A percentile compares a stretch with the other conserved stretches of the same genome.
Evolutionary conservation across 2,888 invertebrate species (phyloP).

Genomic region (Acutogordius australiensis): DNA sequence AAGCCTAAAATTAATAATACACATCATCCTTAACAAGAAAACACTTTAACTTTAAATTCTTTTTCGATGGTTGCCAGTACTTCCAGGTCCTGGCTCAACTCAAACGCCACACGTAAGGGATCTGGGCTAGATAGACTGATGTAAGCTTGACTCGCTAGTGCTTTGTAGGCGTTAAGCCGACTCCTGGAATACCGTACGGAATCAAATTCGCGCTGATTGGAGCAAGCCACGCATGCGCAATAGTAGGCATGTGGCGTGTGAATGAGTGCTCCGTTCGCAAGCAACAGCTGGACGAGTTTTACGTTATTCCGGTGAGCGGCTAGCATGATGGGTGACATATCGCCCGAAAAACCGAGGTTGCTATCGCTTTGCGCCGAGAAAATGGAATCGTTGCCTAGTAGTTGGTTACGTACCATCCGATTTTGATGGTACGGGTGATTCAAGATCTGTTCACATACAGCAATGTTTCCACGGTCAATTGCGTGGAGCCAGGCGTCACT

Average conservation of each 20-base stretch:
- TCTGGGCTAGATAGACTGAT: conserved; percentile 19
- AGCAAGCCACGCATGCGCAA: conserved; percentile 19
- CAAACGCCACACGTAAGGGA: conserved; percentile 19
- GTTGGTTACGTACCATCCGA: conserved; percentile 13
- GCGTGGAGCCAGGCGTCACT: conserved; percentile 19
- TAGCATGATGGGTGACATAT: conserved; percentile 16
- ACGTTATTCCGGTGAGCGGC: conserved; percentile 20
- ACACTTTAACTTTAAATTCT: conserved; percentile 18
- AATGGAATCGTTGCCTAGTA: conserved; percentile 14
- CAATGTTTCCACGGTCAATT: conserved; percentile 18
- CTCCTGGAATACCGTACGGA: conserved; percentile 18
- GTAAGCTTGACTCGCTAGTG: conserved; percentile 20
- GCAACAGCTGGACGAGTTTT: conserved; percentile 19
- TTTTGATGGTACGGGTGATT: conserved; percentile 18
- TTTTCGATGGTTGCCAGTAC: conserved; percentile 19
- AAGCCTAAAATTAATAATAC: no score
- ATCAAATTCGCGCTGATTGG: conserved; percentile 17
- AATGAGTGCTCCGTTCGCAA: conserved; percentile 18
- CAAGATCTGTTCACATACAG: conserved; percentile 19
- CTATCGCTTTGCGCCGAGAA: conserved; percentile 14
- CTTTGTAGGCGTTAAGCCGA: conserved; percentile 19
- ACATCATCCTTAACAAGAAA: neutral
- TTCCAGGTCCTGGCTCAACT: conserved; percentile 18
- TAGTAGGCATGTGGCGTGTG: conserved; percentile 20
- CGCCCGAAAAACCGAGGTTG: conserved; percentile 10